A percentile compares a stretch with the other conserved stretches of the same genome.
These are phyloP conservation scores for Acanthurus lineatus DNA, from an alignment of 2,797 vertebrate species.

Conservation along the genomic window DNA sequence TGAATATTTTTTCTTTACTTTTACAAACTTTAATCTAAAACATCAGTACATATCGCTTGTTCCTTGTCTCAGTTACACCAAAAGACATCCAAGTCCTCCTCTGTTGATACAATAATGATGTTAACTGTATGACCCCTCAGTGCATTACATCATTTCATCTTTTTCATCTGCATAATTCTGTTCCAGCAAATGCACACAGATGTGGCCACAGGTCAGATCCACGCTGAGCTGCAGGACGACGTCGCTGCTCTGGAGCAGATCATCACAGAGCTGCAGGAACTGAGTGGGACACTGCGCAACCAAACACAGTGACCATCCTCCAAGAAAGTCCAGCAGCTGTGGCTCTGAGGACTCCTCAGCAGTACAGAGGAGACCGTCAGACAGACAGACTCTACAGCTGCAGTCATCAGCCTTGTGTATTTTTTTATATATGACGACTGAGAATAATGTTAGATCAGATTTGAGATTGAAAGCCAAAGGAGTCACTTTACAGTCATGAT, in stretches of 20 bases:
- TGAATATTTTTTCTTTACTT: too few relatives aligned
- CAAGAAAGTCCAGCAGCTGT: not conserved
- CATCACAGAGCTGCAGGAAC: conserved; percentile 88
- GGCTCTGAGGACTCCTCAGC: not conserved
- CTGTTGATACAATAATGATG: not conserved
- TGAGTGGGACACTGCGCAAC: conserved; percentile 86
- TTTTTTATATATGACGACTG: not conserved
- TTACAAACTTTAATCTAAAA: too few relatives aligned
- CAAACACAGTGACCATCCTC: conserved; percentile 68
- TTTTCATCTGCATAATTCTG: not conserved
- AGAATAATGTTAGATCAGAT: not conserved
- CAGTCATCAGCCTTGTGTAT: not conserved
- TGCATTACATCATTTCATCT: not conserved
- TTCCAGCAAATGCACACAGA: conserved; percentile 92
- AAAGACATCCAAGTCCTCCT: not conserved
- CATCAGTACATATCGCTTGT: too few relatives aligned
- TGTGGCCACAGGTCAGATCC: conserved; percentile 85
- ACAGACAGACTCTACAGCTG: not conserved
- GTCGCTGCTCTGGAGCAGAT: conserved; percentile 85
- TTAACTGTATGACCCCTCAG: not conserved
- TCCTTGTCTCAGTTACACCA: not conserved
- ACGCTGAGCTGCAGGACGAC: conserved; percentile 84
- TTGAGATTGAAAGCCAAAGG: not conserved
- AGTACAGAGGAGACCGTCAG: not conserved
- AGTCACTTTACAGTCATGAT: not conserved